phyloP scores from a whole-genome alignment of 2,797 vertebrate genomes.

The Australoheros facetus region DNA sequence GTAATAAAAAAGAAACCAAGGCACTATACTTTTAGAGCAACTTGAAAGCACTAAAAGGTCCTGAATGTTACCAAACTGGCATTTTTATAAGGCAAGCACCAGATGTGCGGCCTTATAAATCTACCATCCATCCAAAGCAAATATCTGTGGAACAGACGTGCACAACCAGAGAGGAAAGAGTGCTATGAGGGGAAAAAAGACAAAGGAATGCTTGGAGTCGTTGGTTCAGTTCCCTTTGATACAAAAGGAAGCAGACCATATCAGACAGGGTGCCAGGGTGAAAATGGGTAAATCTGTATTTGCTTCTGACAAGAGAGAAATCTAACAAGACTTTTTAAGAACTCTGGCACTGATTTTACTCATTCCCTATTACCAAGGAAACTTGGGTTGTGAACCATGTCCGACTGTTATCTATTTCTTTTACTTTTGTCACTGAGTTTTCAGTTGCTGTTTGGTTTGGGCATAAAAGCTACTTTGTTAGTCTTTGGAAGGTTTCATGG shows the following conservation, averaged over 20 bases:
- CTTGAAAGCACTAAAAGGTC: slow-evolving; percentile 57
- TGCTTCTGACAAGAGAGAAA: slow-evolving; percentile 1
- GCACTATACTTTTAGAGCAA: slow-evolving; percentile 32
- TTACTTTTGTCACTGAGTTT: too few relatives aligned
- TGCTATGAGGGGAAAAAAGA: slow-evolving; percentile 16
- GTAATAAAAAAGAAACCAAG: slow-evolving; percentile 44
- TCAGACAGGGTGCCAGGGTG: slow-evolving; percentile 11
- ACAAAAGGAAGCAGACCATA: slow-evolving; percentile 24
- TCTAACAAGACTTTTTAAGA: neutral
- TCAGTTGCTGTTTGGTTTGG: too few relatives aligned
- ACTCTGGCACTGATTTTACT: neutral
- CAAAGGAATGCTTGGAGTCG: slow-evolving; percentile 4
- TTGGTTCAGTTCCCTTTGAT: slow-evolving; percentile 16
- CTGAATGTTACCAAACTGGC: slow-evolving; percentile 69
- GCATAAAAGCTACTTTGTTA: too few relatives aligned
- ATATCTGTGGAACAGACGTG: slow-evolving; percentile 54
- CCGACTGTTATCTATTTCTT: neutral
- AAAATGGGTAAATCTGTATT: slow-evolving; percentile 24
- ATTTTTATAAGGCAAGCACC: slow-evolving; percentile 73
- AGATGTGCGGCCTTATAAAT: slow-evolving; percentile 79
- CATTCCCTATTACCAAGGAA: neutral
- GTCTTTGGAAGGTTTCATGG: too few relatives aligned
- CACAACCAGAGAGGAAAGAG: slow-evolving; percentile 26
- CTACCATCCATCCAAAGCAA: slow-evolving; percentile 58
- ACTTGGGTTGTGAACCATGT: neutral